Conservation (phyloP, 2,113 vertebrate species). For the Grammomys dolichurus region DNA sequence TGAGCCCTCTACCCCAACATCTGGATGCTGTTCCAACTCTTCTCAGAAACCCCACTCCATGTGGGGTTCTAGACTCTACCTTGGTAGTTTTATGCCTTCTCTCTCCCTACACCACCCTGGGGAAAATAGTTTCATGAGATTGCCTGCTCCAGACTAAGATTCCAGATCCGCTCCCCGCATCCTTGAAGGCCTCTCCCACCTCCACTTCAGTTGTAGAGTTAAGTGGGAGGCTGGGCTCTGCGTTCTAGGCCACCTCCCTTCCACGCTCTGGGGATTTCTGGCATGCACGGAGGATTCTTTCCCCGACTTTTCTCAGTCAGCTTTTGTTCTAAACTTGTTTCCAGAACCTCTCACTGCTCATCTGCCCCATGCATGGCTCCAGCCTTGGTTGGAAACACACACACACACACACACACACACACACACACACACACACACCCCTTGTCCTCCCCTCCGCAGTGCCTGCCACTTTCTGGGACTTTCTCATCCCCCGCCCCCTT, state of each 20-base stretch:
- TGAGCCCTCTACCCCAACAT: not conserved
- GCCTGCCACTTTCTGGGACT: constrained; percentile 64
- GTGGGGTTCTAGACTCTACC: constrained; percentile 27
- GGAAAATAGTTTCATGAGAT: constrained; percentile 38
- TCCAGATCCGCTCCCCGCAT: not conserved
- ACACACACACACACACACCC: not conserved
- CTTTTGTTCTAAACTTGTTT: constrained; percentile 40
- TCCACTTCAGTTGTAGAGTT: constrained; percentile 1
- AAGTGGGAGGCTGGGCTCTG: constrained; percentile 59
- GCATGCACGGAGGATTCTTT: not conserved
- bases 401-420: not conserved
- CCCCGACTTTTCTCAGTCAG: not conserved
- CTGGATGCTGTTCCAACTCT: not conserved
- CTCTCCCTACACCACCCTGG: not conserved
- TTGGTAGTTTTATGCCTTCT: not conserved
- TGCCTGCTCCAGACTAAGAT: constrained; percentile 5
- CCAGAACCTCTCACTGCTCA: not conserved
- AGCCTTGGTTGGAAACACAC: constrained; percentile 43
- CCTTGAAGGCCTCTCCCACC: not conserved
- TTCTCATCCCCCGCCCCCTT: not conserved
- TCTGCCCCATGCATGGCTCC: constrained; percentile 74
- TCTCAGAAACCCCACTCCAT: not conserved
- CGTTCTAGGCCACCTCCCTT: not conserved
- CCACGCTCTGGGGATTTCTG: constrained; percentile 8
- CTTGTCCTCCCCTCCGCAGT: not conserved